Conservation (phyloP, 2,888 invertebrate genomes). For the Drosophila anomalata region DNA sequence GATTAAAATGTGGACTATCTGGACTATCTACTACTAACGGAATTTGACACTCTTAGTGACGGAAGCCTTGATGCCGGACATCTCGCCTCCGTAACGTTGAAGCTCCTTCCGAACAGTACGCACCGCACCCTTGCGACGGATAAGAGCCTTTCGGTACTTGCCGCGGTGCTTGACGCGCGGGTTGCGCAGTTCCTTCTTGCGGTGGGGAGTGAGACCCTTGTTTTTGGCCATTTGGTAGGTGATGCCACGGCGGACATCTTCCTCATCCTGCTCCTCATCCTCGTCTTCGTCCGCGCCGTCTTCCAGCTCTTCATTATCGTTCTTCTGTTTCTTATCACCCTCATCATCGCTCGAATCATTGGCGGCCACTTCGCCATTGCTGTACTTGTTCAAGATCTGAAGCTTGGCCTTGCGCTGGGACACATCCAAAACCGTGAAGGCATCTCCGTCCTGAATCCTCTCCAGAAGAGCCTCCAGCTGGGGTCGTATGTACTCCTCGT, state of each 20-base stretch:
- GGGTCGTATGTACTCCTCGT: slow-evolving; percentile 87
- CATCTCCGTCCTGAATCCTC: slow-evolving; percentile 84
- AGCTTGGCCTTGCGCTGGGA: slow-evolving; percentile 58
- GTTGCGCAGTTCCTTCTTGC: slow-evolving; percentile 96
- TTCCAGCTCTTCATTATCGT: slow-evolving; percentile 84
- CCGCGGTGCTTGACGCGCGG: slow-evolving; percentile 97
- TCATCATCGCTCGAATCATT: not conserved
- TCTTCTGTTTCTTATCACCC: slow-evolving; percentile 73
- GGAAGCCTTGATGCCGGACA: slow-evolving; percentile 95
- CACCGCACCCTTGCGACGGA: slow-evolving; percentile 96
- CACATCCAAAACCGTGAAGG: slow-evolving; percentile 67
- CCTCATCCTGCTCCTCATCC: slow-evolving; percentile 83
- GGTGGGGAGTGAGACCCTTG: slow-evolving; percentile 95
- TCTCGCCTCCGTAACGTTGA: slow-evolving; percentile 94
- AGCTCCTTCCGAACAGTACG: slow-evolving; percentile 92
- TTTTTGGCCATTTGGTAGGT: slow-evolving; percentile 98
- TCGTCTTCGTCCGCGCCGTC: slow-evolving; percentile 85
- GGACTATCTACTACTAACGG: slow-evolving; percentile 84
- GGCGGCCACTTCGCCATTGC: slow-evolving; percentile 21
- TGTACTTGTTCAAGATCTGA: slow-evolving; percentile 61
- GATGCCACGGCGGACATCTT: slow-evolving; percentile 89
- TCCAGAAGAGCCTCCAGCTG: slow-evolving; percentile 88
- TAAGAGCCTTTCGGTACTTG: slow-evolving; percentile 95
- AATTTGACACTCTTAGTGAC: slow-evolving; percentile 96
- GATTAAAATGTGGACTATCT: not conserved